Conservation (phyloP, 2,888 invertebrate genomes). For the Heliothis peltigera region DNA sequence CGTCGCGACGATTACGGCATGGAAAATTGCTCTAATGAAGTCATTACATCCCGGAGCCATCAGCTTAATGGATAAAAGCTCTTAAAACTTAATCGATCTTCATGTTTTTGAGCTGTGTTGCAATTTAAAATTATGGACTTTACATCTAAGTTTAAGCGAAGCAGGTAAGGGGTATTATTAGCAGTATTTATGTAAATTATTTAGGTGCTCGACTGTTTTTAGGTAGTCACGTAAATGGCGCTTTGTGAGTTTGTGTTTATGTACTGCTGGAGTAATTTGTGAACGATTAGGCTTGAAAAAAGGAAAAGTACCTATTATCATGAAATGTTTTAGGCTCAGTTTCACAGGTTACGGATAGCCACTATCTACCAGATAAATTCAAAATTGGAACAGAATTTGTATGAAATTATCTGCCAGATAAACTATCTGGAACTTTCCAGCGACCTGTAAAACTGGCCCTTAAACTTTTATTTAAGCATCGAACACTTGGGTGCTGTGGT, state of each 20-base stretch:
- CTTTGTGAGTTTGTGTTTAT: slow-evolving; percentile 12
- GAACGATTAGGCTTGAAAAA: background rate
- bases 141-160: slow-evolving; percentile 37
- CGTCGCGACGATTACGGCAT: slow-evolving; percentile 66
- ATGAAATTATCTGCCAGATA: too few species aligned
- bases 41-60: slow-evolving; percentile 78
- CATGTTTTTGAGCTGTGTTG: slow-evolving; percentile 71
- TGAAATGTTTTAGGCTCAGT: too few species aligned
- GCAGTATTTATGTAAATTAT: slow-evolving; percentile 36
- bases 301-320: background rate
- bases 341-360: too few species aligned
- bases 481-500: too few species aligned
- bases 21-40: slow-evolving; percentile 80
- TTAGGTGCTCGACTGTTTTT: slow-evolving; percentile 24
- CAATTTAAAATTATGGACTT: slow-evolving; percentile 65
- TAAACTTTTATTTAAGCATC: too few species aligned
- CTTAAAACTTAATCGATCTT: slow-evolving; percentile 85
- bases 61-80: slow-evolving; percentile 85
- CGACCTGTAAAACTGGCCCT: too few species aligned
- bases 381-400: too few species aligned
- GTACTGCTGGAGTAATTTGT: background rate
- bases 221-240: slow-evolving; percentile 13
- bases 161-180: slow-evolving; percentile 37
- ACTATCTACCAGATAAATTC: too few species aligned
- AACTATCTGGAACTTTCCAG: too few species aligned